Percentiles rank a stretch among this genome's conserved stretches.
phyloP scores from a whole-genome alignment of 2,797 vertebrate species.

The Helicolenus hilgendorfi region DNA sequence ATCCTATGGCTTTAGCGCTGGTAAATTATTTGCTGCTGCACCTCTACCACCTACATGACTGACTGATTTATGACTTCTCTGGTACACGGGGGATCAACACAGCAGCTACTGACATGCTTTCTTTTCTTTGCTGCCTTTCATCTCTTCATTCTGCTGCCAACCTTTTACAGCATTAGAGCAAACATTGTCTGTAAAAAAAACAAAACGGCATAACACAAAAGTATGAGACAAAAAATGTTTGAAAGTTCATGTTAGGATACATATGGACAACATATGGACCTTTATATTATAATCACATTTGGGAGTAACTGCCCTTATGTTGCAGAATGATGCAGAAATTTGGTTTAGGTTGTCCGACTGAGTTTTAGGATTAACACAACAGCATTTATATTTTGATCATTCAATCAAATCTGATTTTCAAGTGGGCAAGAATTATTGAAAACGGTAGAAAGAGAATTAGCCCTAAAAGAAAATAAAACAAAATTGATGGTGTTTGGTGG shows the following conservation, averaged over 20 bases:
- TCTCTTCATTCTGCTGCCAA: conserved; percentile 51
- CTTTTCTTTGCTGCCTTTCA: conserved; percentile 74
- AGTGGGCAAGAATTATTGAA: too few relatives aligned
- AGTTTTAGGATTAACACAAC: background rate
- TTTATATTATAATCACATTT: background rate
- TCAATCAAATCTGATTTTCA: too few relatives aligned
- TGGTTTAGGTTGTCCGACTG: background rate
- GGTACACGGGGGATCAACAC: conserved; percentile 84
- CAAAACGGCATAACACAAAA: conserved; percentile 22
- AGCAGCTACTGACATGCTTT: conserved; percentile 89
- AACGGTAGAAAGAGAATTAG: too few relatives aligned
- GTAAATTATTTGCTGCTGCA: conserved; percentile 88
- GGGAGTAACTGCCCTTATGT: background rate
- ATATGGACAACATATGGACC: background rate
- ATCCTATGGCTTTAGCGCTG: conserved; percentile 85
- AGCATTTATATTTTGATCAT: background rate
- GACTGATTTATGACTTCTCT: conserved; percentile 83
- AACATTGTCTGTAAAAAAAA: conserved; percentile 70
- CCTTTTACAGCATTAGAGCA: conserved; percentile 81
- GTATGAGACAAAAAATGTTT: background rate
- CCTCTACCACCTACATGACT: conserved; percentile 88
- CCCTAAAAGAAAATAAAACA: too few relatives aligned
- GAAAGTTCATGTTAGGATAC: conserved; percentile 17
- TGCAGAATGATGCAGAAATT: background rate
- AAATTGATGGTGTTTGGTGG: fast-evolving